phyloP scores from a whole-genome alignment of 1,140 invertebrate species.

The Dinoponera quadriceps region DNA sequence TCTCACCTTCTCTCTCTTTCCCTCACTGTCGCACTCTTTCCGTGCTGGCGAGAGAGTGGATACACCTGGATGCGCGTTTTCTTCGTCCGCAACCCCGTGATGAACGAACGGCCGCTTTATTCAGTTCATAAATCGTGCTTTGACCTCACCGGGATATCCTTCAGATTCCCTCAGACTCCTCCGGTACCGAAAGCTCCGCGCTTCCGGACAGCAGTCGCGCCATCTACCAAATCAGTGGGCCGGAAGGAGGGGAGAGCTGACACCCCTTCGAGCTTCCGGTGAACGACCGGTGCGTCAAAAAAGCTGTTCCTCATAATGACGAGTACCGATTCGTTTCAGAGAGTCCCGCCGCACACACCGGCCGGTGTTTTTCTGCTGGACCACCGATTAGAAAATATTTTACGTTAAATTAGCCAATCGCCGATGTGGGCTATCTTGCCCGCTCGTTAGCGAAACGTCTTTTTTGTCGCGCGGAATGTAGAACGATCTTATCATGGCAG shows the following conservation, averaged over 20 bases:
- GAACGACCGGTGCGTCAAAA: background rate
- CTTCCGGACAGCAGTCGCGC: background rate
- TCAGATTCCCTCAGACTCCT: no score
- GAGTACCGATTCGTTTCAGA: no score
- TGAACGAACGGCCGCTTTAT: background rate
- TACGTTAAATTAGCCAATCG: no score
- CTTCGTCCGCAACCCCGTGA: conserved; percentile 25
- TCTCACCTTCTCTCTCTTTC: conserved; percentile 50
- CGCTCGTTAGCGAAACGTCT: background rate
- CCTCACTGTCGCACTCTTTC: conserved; percentile 13
- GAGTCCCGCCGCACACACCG: no score
- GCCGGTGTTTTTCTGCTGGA: no score
- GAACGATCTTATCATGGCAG: background rate
- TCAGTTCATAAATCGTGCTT: conserved; percentile 65
- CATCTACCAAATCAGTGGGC: background rate
- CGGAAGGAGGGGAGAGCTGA: background rate
- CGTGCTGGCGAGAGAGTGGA: conserved; percentile 42
- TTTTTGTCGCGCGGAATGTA: background rate
- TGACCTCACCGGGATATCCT: conserved; percentile 13
- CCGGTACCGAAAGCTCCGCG: background rate
- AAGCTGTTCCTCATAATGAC: no score
- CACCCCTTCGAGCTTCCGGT: background rate
- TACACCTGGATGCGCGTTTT: conserved; percentile 51
- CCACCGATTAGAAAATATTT: no score
- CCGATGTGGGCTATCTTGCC: no score